Conservation (phyloP, 2,797 vertebrate genomes). For the Macropus fuliginosus region DNA sequence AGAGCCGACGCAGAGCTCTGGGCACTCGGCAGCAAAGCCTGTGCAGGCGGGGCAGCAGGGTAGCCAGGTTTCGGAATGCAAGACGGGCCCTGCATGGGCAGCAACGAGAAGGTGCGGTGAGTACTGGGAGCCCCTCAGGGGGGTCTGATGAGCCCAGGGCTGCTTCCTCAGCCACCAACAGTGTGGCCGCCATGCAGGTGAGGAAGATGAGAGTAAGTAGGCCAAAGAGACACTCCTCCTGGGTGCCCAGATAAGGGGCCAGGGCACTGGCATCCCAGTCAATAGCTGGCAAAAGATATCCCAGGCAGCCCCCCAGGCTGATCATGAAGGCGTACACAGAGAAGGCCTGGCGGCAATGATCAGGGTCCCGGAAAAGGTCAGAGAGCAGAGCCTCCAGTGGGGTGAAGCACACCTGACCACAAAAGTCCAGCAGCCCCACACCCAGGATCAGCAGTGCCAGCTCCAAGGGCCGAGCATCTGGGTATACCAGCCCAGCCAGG, state of each 20-base stretch:
- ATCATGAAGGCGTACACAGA: slow-evolving; percentile 91
- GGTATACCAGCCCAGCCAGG: slow-evolving; percentile 83
- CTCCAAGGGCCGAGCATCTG: slow-evolving; percentile 82
- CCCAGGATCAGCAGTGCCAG: slow-evolving; percentile 88
- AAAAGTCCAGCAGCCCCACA: slow-evolving; percentile 90
- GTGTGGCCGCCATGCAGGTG: slow-evolving; percentile 86
- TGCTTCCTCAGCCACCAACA: slow-evolving; percentile 86
- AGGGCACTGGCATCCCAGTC: slow-evolving; percentile 88
- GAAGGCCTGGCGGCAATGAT: slow-evolving; percentile 89
- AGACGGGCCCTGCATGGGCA: slow-evolving; percentile 72
- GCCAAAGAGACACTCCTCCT: slow-evolving; percentile 89
- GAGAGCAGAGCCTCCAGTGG: slow-evolving; percentile 91
- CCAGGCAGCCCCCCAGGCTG: slow-evolving; percentile 91
- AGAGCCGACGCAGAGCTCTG: slow-evolving; percentile 87
- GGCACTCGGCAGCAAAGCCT: slow-evolving; percentile 87
- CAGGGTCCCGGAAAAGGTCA: slow-evolving; percentile 89
- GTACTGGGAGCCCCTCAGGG: slow-evolving; percentile 14
- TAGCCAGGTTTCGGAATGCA: slow-evolving; percentile 73
- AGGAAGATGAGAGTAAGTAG: slow-evolving; percentile 89
- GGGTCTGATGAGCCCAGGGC: neutral
- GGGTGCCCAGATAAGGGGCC: slow-evolving; percentile 87
- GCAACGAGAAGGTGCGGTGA: neutral
- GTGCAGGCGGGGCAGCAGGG: slow-evolving; percentile 84
- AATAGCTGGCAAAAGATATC: slow-evolving; percentile 90
- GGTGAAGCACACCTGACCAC: slow-evolving; percentile 92